Conservation (phyloP, 2,888 invertebrate genomes). For the Thecocarcelia acutangulata region DNA sequence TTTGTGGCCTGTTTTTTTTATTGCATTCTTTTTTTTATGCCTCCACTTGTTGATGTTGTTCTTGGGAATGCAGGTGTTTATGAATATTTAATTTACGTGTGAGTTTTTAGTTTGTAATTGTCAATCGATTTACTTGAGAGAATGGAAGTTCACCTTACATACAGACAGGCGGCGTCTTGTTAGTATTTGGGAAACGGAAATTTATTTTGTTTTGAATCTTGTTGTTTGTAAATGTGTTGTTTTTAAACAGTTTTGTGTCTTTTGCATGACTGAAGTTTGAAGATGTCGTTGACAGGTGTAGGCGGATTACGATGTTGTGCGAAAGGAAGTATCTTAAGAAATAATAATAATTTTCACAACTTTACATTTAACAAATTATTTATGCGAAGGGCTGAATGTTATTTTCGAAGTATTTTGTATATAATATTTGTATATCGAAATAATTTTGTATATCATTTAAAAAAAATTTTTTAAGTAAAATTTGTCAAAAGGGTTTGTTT, state of each 20-base stretch:
- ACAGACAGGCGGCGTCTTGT: slow-evolving; percentile 1
- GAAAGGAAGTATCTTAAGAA: slow-evolving; percentile 13
- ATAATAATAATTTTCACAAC: neutral
- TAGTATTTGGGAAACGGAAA: slow-evolving; percentile 51
- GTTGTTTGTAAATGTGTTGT: neutral
- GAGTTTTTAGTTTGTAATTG: slow-evolving; percentile 38
- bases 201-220: slow-evolving; percentile 32
- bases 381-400: too few species aligned
- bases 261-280: slow-evolving; percentile 44
- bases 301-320: slow-evolving; percentile 11
- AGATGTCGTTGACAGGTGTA: slow-evolving; percentile 57
- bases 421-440: too few species aligned
- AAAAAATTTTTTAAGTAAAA: too few species aligned
- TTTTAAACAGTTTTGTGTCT: neutral
- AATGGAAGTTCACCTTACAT: neutral
- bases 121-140: slow-evolving; percentile 39
- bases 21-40: slow-evolving; percentile 3
- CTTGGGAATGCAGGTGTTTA: slow-evolving; percentile 63
- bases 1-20: slow-evolving; percentile 58
- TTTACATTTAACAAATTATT: neutral
- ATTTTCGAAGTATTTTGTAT: too few species aligned
- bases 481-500: too few species aligned
- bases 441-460: too few species aligned
- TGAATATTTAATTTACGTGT: slow-evolving; percentile 58
- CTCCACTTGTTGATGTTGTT: slow-evolving; percentile 38